Conservation (phyloP, 2,113 vertebrate genomes). For the Marcusenius ussheri region DNA sequence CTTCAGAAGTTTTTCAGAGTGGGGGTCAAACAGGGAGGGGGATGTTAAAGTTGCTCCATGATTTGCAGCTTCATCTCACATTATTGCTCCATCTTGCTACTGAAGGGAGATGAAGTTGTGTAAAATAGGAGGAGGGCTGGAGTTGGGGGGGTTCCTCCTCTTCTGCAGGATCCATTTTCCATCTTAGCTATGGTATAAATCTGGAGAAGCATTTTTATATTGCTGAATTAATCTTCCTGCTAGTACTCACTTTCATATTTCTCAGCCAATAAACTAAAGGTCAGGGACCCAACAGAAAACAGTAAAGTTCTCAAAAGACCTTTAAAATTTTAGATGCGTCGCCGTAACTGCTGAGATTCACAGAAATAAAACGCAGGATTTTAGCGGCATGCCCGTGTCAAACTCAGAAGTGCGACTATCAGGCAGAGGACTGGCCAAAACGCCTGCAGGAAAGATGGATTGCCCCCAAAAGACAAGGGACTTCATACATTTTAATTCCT, state of each 20-base stretch:
- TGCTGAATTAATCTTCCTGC: not conserved
- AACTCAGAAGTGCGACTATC: not conserved
- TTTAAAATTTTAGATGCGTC: not conserved
- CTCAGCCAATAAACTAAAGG: not conserved
- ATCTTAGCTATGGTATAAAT: not conserved
- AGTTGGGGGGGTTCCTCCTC: not conserved
- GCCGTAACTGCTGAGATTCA: not conserved
- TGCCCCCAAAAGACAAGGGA: not conserved
- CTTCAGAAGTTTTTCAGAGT: not conserved
- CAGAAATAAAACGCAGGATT: not conserved
- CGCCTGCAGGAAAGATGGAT: not conserved
- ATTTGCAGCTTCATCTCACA: not conserved
- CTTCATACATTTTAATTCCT: conserved; percentile 7
- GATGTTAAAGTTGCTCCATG: not conserved
- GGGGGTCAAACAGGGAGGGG: not conserved
- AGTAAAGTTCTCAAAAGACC: conserved; percentile 2
- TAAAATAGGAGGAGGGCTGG: not conserved
- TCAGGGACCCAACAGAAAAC: not conserved
- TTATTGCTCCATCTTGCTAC: not conserved
- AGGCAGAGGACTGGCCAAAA: not conserved
- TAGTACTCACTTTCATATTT: not conserved
- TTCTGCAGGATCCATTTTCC: not conserved
- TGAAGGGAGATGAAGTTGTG: not conserved
- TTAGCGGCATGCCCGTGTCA: not conserved
- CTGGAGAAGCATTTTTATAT: conserved; percentile 1